Evolutionary conservation across 2,797 vertebrate genomes (phyloP), one percentile per base, ranked within the genome.

Genomic region (Hypotaenidia okinawae): DNA sequence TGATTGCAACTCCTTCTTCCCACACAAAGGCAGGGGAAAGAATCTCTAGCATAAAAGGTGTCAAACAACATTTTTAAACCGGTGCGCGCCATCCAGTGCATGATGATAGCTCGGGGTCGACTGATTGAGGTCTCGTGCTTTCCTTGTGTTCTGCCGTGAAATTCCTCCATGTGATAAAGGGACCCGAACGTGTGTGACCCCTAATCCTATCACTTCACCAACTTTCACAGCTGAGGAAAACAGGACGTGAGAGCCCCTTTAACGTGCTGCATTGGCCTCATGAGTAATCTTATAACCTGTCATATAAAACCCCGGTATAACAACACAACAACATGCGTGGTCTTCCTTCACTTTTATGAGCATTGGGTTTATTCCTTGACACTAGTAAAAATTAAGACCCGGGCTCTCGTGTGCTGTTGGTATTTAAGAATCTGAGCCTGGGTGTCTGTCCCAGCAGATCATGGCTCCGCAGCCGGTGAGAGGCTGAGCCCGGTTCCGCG

Each of bases 81-180:
- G 11, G 16, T 6, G 10, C 18, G 0, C 2, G 5, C 73, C 54
- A 33, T 5, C 10, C 28, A 0, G 43, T 3, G 70, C 4, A 4
- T 1, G 49, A 11, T 1, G 68, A 25, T 5, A 22, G 27, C 32
- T 3, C 14, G 77, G 41, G 35, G 8, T 11, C 11, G 7, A 3
- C 32, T 43, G 22, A 1, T 4, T 14, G 57, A 23, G 39, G 41
- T 7, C 7, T 30, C 41, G 0, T 9, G 47, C 16, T 16, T 35
- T 43, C 24, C 3, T 27, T 17, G 84, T 0, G n/a, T 16, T 76
- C 54, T 16, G 66, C 59, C n/a, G 37, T 9, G 67, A 75, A 17
- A 58, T 37, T 33, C 28, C 45, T 80, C 45, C 23, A 0, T 7
- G 57, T 8, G 39, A 49, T 16, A 30, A 23, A 39, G 59, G 9